Evolutionary conservation across 2,888 invertebrate species (phyloP).

Genomic region (Sphaerophoria taeniata): DNA sequence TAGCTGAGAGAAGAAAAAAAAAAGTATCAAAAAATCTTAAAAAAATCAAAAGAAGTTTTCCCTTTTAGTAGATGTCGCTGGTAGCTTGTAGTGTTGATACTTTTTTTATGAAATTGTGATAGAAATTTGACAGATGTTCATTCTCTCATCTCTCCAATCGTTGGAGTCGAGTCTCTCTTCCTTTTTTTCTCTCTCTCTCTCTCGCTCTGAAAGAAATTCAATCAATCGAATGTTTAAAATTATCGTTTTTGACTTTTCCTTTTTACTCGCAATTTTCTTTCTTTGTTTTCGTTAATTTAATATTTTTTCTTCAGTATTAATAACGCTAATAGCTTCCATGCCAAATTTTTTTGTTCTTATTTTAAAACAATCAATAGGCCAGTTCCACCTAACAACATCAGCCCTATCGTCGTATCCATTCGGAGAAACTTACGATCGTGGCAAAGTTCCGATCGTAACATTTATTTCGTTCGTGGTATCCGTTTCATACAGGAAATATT

Average conservation of each 20-base stretch:
- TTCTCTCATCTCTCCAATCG: conserved; percentile 56
- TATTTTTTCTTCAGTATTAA: conserved; percentile 50
- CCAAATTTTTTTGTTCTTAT: conserved; percentile 58
- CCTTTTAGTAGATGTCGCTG: conserved; percentile 46
- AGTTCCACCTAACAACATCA: no score
- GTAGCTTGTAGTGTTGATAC: conserved; percentile 57
- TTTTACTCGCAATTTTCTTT: conserved; percentile 19
- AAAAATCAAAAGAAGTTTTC: conserved; percentile 38
- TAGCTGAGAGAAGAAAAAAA: conserved; percentile 64
- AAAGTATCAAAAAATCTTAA: conserved; percentile 35
- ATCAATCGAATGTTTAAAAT: conserved; percentile 21
- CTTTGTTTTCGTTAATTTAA: conserved; percentile 29
- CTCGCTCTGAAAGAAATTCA: conserved; percentile 37
- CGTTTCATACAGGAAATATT: no score
- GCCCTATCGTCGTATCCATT: no score
- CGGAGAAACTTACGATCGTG: no score
- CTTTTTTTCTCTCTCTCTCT: conserved; percentile 3
- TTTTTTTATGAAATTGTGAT: conserved; percentile 70
- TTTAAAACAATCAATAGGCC: conserved; percentile 4
- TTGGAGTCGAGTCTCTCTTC: neutral
- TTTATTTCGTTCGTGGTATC: no score
- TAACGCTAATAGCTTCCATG: conserved; percentile 47
- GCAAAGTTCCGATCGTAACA: no score
- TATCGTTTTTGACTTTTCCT: no score
- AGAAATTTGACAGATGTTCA: conserved; percentile 54